A percentile compares a stretch with the other conserved stretches of the same genome.
Evolutionary conservation across 2,797 vertebrate genomes (phyloP).

Genomic region (Thaleichthys pacificus): DNA sequence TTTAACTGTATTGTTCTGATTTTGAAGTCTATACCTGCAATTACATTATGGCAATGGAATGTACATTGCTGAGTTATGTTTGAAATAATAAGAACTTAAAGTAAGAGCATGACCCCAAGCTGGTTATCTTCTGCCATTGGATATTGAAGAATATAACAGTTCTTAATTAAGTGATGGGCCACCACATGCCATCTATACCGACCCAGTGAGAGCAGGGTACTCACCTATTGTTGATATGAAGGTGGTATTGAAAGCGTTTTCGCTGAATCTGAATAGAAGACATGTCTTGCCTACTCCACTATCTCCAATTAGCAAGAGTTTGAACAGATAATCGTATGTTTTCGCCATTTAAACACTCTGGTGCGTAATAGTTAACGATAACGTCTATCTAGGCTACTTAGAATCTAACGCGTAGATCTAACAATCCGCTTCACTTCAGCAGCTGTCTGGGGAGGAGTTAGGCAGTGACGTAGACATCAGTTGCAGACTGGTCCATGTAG

Average conservation of each 20-base stretch:
- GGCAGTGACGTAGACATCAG: conserved; percentile 56
- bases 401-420: no score
- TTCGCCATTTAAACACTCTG: conserved; percentile 83
- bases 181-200: no score
- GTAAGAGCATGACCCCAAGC: background rate
- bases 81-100: background rate
- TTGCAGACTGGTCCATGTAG: conserved; percentile 64
- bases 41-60: background rate
- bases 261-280: conserved; percentile 94
- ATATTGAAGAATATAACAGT: conserved; percentile 2
- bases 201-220: conserved; percentile 37
- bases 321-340: conserved; percentile 97
- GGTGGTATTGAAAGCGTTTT: conserved; percentile 97
- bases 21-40: conserved; percentile 97
- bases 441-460: conserved; percentile 53
- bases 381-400: no score
- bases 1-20: conserved; percentile 97
- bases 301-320: conserved; percentile 95
- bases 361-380: background rate
- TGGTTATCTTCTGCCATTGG: conserved; percentile 12
- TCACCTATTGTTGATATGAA: conserved; percentile 99
- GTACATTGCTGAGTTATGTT: no score
- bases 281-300: conserved; percentile 98
- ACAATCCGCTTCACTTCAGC: conserved; percentile 24
- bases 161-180: conserved; percentile 15